A percentile compares a stretch with the other conserved stretches of the same genome.
Conservation (phyloP, 1,140 invertebrate genomes). For the Steinernema feltiae region DNA sequence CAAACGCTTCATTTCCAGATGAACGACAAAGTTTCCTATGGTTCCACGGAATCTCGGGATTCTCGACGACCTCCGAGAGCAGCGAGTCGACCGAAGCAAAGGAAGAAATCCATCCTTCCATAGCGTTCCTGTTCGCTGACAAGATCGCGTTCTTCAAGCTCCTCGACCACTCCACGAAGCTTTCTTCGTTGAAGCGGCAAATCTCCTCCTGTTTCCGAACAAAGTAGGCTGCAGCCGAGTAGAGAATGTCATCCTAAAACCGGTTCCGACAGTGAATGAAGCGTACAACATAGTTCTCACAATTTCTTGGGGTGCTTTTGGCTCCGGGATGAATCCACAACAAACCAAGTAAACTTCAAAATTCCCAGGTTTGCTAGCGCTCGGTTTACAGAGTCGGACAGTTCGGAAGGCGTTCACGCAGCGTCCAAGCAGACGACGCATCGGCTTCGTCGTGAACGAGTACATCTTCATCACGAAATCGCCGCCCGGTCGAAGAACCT, state of each 20-base stretch:
- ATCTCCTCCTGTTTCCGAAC: background rate
- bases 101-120: background rate
- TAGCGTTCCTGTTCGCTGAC: background rate
- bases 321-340: background rate
- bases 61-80: too few relatives aligned
- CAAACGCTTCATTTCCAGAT: too few relatives aligned
- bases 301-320: too few relatives aligned
- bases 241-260: background rate
- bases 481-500: conserved; percentile 29
- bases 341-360: background rate
- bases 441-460: conserved; percentile 22
- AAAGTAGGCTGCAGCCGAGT: background rate
- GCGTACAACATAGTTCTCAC: background rate
- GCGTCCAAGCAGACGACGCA: background rate
- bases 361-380: background rate
- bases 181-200: background rate
- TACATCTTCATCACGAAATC: conserved; percentile 43
- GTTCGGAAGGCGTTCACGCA: background rate
- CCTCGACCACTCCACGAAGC: background rate
- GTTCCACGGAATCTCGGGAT: too few relatives aligned
- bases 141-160: background rate
- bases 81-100: too few relatives aligned
- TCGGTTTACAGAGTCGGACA: background rate
- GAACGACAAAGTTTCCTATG: too few relatives aligned
- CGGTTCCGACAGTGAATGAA: background rate